Conservation (phyloP, 2,888 invertebrate species). For the Dermolepida albohirtum region DNA sequence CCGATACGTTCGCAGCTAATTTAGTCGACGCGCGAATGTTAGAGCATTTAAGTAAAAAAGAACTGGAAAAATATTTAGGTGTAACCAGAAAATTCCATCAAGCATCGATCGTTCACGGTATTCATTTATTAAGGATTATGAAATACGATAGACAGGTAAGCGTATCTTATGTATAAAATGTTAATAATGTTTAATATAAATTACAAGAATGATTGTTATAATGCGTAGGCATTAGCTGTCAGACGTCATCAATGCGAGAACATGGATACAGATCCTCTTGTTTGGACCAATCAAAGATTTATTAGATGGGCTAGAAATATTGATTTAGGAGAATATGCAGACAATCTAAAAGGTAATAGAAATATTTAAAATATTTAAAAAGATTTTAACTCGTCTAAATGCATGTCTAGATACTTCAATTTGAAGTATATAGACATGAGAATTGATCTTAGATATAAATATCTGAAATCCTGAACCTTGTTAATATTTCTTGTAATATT, state of each 20-base stretch:
- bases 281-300: conserved; percentile 96
- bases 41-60: conserved; percentile 92
- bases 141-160: conserved; percentile 90
- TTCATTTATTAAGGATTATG: conserved; percentile 90
- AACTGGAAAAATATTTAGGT: conserved; percentile 92
- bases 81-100: conserved; percentile 95
- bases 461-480: no score
- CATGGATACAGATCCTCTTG: conserved; percentile 89
- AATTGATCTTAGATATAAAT: no score
- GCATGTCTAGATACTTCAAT: no score
- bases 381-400: no score
- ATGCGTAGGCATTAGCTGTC: conserved; percentile 81
- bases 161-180: not conserved
- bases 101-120: conserved; percentile 92
- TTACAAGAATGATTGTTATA: not conserved
- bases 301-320: conserved; percentile 94
- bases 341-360: conserved; percentile 84
- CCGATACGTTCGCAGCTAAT: conserved; percentile 87
- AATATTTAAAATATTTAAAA: not conserved
- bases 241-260: conserved; percentile 89
- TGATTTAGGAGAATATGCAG: conserved; percentile 93
- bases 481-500: no score
- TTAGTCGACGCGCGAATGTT: conserved; percentile 94
- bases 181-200: no score
- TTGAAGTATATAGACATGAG: no score